Evolutionary conservation across 92 coral and sea anemone species (phyloP).

Genomic region (Paramuricea clavata): DNA sequence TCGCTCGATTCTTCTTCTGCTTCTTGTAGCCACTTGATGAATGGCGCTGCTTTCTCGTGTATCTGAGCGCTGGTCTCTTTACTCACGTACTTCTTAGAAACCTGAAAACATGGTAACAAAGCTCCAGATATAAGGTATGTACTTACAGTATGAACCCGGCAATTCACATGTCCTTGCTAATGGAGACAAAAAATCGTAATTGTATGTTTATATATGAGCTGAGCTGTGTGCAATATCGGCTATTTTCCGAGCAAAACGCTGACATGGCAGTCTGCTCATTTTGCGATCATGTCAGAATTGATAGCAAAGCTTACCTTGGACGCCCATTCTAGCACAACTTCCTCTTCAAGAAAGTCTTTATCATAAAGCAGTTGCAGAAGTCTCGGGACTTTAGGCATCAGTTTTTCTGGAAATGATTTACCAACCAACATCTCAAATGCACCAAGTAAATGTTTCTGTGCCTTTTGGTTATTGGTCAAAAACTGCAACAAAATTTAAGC

Average conservation of each 20-base stretch:
- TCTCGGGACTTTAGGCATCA: conserved; percentile 92
- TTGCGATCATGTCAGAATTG: too few species aligned
- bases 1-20: conserved; percentile 98
- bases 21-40: conserved; percentile 94
- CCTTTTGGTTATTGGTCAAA: conserved; percentile 88
- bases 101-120: conserved; percentile 55
- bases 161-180: too few species aligned
- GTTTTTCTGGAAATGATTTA: conserved; percentile 86
- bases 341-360: conserved; percentile 89
- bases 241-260: too few species aligned
- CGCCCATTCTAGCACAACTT: conserved; percentile 87
- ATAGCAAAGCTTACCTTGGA: conserved; percentile 80
- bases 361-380: conserved; percentile 89
- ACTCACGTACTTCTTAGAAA: conserved; percentile 94
- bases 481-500: conserved; percentile 66
- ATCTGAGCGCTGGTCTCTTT: conserved; percentile 85
- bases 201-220: too few species aligned
- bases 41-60: conserved; percentile 92
- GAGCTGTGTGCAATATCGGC: too few species aligned
- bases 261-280: too few species aligned
- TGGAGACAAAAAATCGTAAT: too few species aligned
- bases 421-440: conserved; percentile 98
- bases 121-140: neutral
- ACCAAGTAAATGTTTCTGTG: conserved; percentile 97
- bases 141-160: too few species aligned